Evolutionary conservation across 2,888 invertebrate species (phyloP), one percentile per base, ranked within the genome.

Genomic region (Pinctada fucata): DNA sequence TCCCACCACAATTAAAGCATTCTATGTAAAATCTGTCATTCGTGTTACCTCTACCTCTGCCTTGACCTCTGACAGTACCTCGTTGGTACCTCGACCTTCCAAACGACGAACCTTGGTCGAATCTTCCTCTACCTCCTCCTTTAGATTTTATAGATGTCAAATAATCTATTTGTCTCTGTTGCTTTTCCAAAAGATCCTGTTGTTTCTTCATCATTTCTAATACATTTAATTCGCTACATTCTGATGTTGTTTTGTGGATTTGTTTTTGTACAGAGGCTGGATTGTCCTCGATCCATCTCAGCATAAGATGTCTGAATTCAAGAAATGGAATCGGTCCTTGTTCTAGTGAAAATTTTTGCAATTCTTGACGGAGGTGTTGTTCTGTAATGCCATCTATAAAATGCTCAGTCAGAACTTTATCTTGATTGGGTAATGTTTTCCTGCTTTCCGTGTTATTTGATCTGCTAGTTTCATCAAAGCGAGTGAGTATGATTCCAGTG

Each of bases 211-310:
- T 58, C 58, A 58, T 58, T 58, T 58, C 58, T 58, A 58, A 58
- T 10, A n/a, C n/a, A n/a, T n/a, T n/a, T n/a, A n/a, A 52, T 10
- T 52, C 58, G 10, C 58, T 52, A 52, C 58, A 52, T 52, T 52
- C 58, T 52, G 58, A 52, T 8, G 58, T 52, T 52, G 10, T 52
- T 52, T 52, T 52, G 10, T 52, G 58, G 6, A 52, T 10, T 52
- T 10, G 58, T 52, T 52, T 52, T 52, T 52, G 58, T 10, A 52
- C 58, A 52, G 58, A 52, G 10, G 10, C 10, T 52, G 58, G 58
- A 52, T n/a, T 66, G 66, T 66, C 16, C 16, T 66, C 66, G n/a
- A 66, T 66, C 66, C 66, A 66, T 66, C 66, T 66, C 66, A 66
- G 31, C 66, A 66, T 66, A 5, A 66, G 66, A 66, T 66, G 66